Evolutionary conservation across 2,888 invertebrate genomes (phyloP).

Genomic region (Holacanthella duospinosa): DNA sequence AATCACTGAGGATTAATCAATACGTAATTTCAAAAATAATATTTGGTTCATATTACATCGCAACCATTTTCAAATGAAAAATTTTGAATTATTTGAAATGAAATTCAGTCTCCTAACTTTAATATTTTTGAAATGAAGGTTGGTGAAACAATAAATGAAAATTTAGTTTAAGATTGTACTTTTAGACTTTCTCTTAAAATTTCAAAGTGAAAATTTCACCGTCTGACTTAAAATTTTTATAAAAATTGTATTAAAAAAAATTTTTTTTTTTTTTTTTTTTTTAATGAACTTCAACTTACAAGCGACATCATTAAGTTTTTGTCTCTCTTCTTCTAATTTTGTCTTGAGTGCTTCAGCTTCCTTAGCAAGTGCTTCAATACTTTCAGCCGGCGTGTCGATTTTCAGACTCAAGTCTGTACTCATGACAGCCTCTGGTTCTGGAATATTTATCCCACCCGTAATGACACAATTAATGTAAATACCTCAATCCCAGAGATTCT

Average conservation of each 20-base stretch:
- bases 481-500: too few relatives aligned
- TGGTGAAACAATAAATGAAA: not conserved
- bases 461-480: too few relatives aligned
- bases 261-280: not conserved
- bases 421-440: constrained; percentile 15
- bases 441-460: not conserved
- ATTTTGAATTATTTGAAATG: too few relatives aligned
- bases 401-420: constrained; percentile 37
- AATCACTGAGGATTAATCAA: too few relatives aligned
- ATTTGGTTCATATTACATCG: too few relatives aligned
- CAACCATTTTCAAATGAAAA: too few relatives aligned
- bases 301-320: constrained; percentile 93
- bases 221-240: not conserved
- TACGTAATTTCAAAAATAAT: too few relatives aligned
- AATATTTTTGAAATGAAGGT: not conserved
- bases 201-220: too few relatives aligned
- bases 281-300: constrained; percentile 56
- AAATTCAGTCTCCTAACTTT: not conserved
- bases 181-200: too few relatives aligned
- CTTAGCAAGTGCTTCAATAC: constrained; percentile 37
- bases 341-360: constrained; percentile 68
- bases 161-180: constrained; percentile 3
- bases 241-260: too few relatives aligned
- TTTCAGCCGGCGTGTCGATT: constrained; percentile 38
- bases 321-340: constrained; percentile 90